Base-by-base conservation (phyloP, 2,113 vertebrate species). In the Elephas maximus region DNA sequence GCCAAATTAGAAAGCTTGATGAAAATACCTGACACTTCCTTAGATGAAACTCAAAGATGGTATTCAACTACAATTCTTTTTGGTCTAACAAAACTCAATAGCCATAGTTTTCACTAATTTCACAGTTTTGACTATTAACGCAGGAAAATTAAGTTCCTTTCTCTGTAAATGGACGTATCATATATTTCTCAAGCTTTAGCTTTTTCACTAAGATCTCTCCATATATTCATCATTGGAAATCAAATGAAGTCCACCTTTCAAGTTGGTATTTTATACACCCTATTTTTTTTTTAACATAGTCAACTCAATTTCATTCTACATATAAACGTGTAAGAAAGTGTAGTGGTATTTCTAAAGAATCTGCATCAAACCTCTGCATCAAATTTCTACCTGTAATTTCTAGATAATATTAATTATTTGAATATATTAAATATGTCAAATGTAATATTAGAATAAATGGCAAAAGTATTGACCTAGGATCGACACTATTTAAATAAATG, bases 171-270 rank as follows among this genome's bases (percentile, higher is more conserved):
- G 17, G 90, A 33, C 1, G 17, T n/a, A 87, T 83, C 26, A 79
- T 81, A 94, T 71, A 15, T 26, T 96, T 97, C 65, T 60, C 63
- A 81, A 20, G 8, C 15, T 94, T 95, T 69, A 83, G 5, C 57
- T 95, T 83, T 96, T 62, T 79, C 41, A 77, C 4, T 57, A 9
- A 2, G 20, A 51, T 90, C 4, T 86, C 8, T 30, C 11, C 53
- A 77, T 82, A 60, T 57, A 51, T 18, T 96, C 21, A 60, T 85
- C 65, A 48, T 21, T n/a, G 77, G 6, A 41, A 87, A 79, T n/a
- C 41, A 96, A 87, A 93, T n/a, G 18, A 20, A 92, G 12, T 0
- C 11, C 78, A 81, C 14, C 11, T 67, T 76, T 85, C 1, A 37
- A 67, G 41, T 90, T 88, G n/a, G 8, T 71, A 18, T 77, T 92